These are phyloP conservation scores for Heliconius erato DNA, from an alignment of 2,888 invertebrate genomes.

Conservation along the genomic window DNA sequence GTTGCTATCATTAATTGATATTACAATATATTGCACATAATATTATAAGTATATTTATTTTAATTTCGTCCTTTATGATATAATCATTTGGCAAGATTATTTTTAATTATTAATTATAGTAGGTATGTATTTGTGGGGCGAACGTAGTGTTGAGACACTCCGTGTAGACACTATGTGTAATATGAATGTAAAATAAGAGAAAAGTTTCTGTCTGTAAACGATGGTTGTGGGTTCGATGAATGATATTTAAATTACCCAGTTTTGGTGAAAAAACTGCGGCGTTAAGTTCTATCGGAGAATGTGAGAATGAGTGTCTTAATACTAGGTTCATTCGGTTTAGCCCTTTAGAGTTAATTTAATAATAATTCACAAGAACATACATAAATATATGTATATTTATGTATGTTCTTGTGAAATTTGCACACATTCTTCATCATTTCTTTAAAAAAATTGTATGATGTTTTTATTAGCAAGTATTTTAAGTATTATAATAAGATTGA, in stretches of 20 bases:
- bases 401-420: neutral
- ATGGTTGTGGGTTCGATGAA: too few relatives aligned
- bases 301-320: neutral
- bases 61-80: neutral
- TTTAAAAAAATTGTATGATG: neutral
- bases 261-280: too few relatives aligned
- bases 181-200: too few relatives aligned
- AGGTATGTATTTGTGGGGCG: neutral
- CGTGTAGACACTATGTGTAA: too few relatives aligned
- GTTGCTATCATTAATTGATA: too few relatives aligned
- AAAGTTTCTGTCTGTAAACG: too few relatives aligned
- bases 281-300: neutral
- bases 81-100: neutral
- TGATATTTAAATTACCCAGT: too few relatives aligned
- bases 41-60: neutral
- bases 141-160: neutral
- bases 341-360: too few relatives aligned
- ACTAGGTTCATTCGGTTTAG: neutral
- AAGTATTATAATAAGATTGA: conserved; percentile 15
- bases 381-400: conserved; percentile 1
- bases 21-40: too few relatives aligned
- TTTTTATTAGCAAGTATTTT: neutral
- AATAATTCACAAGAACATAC: too few relatives aligned
- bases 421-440: neutral
- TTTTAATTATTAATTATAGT: neutral